Evolutionary conservation across 2,113 vertebrate genomes (phyloP), one percentile per base, ranked within the genome.

Genomic region (Girardinichthys multiradiatus): DNA sequence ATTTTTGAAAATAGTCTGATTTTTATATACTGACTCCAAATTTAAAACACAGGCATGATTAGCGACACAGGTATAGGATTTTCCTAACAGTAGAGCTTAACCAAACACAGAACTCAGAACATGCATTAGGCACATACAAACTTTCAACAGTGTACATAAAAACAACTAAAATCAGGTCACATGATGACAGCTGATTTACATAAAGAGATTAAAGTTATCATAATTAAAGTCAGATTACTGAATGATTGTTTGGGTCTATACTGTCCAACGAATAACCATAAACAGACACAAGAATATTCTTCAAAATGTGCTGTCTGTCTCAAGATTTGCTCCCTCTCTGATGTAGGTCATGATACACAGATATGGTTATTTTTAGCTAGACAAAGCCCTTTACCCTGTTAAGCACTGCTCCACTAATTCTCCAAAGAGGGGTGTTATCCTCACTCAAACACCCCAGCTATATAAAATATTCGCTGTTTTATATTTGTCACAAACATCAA

Each of bases 311-410:
- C 57, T 45, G 71, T 79, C 84, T 66, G 33, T 79, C 77, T 81
- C 29, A 65, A 72, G 72, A 75, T 71, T 70, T 81, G 72, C 84
- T 68, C 76, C 74, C 9, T 33, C 8, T 15, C 63, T 64, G 79
- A 92, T 90, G 79, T 92, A 89, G 89, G 93, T 92, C 91, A 92
- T 57, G 54, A 80, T 60, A 45, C 65, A 83, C 67, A 63, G 35
- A 26, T 61, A 54, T 0, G 3, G 86, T 81, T 93, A 92, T 92
- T 93, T 91, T 91, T 93, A 93, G 79, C 77, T 80, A 86, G 86
- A 93, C 89, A 91, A 92, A 93, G 84, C 86, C 84, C 87, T 88
- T 89, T 79, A 90, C 74, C 84, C 86, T 74, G 77, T 74, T 77
- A 70, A 86, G 80, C 77, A 77, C 48, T 71, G 54, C 77, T 72